phyloP scores from a whole-genome alignment of 2,797 vertebrate genomes.

The Anguilla anguilla region DNA sequence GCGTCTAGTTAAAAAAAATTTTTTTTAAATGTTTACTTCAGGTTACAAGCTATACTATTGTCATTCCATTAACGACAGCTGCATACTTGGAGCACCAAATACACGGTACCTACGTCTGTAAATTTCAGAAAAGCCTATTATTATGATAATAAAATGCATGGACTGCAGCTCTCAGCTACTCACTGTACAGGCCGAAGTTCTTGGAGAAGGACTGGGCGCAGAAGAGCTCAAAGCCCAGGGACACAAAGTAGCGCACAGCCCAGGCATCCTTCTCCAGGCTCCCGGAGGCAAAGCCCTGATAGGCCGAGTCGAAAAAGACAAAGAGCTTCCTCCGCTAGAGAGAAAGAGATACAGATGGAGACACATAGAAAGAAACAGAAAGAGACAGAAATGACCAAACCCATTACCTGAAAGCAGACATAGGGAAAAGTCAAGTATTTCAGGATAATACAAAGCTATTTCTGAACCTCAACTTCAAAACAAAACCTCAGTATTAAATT shows the following conservation, averaged over 20 bases:
- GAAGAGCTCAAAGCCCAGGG: constrained; percentile 81
- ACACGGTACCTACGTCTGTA: too few relatives aligned
- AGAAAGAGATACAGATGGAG: constrained; percentile 35
- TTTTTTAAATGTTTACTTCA: too few relatives aligned
- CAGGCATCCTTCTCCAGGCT: constrained; percentile 91
- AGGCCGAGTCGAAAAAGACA: constrained; percentile 78
- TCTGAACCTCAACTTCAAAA: constrained; percentile 11
- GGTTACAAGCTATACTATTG: too few relatives aligned
- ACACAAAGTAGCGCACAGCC: constrained; percentile 91
- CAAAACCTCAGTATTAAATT: too few relatives aligned
- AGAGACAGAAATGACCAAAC: background rate
- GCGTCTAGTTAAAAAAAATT: too few relatives aligned
- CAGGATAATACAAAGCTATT: background rate
- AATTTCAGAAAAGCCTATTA: too few relatives aligned
- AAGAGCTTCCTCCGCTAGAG: constrained; percentile 74
- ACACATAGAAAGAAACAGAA: background rate
- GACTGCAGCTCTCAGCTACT: constrained; percentile 76
- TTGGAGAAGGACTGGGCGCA: constrained; percentile 85
- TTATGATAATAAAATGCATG: background rate
- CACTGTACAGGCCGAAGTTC: constrained; percentile 86
- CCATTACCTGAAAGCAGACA: background rate
- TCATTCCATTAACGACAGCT: too few relatives aligned
- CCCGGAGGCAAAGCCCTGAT: constrained; percentile 79
- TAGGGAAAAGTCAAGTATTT: background rate
- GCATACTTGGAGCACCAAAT: too few relatives aligned